These are phyloP conservation scores for Naso thynnoides DNA, from an alignment of 2,797 vertebrate genomes.

Conservation along the genomic window DNA sequence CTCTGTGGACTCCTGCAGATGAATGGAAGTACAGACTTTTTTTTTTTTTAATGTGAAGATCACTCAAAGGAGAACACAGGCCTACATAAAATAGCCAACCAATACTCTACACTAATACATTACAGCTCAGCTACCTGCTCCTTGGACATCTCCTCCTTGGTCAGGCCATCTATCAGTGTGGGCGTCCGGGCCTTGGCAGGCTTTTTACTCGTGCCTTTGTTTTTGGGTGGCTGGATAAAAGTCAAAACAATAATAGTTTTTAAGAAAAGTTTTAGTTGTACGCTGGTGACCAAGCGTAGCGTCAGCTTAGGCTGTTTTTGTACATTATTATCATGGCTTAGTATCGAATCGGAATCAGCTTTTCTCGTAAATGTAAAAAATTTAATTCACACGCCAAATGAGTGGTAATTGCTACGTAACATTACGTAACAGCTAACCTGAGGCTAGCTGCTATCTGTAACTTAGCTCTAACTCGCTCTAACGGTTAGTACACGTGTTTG, in stretches of 20 bases:
- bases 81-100: neutral
- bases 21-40: neutral
- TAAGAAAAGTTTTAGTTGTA: neutral
- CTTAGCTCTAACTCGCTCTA: too few relatives aligned
- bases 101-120: neutral
- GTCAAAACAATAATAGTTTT: neutral
- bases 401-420: neutral
- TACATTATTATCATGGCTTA: neutral
- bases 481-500: neutral
- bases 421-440: neutral
- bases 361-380: neutral
- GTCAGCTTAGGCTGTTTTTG: too few relatives aligned
- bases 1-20: neutral
- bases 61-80: neutral
- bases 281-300: too few relatives aligned
- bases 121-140: conserved; percentile 66
- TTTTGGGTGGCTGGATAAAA: conserved; percentile 71
- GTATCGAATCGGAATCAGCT: too few relatives aligned
- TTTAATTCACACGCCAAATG: neutral
- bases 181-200: conserved; percentile 56
- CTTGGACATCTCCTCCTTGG: conserved; percentile 73
- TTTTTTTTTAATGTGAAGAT: neutral
- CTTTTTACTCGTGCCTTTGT: conserved; percentile 55
- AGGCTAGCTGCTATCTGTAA: too few relatives aligned
- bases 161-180: conserved; percentile 70